Evolutionary conservation across 2,888 invertebrate species (phyloP).

Genomic region (Pachycephus smyrnensis): DNA sequence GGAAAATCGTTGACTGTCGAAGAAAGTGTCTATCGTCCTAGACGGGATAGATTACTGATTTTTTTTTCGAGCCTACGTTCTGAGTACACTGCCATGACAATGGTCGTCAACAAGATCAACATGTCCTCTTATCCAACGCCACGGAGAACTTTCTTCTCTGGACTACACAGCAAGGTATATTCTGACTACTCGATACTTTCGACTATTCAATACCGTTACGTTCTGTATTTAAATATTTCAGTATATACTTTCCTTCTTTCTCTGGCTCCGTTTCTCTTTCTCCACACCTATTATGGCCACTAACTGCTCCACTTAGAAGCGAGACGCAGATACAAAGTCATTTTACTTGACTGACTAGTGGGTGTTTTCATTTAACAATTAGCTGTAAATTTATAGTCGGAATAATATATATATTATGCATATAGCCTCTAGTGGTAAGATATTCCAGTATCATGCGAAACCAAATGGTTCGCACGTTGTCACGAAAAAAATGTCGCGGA

Average conservation of each 20-base stretch:
- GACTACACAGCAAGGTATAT: slow-evolving; percentile 57
- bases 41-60: neutral
- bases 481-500: neutral
- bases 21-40: neutral
- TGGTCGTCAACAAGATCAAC: slow-evolving; percentile 65
- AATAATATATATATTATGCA: neutral
- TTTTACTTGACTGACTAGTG: too few species aligned
- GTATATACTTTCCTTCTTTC: neutral
- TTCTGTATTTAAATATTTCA: neutral
- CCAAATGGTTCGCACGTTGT: neutral
- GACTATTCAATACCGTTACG: neutral
- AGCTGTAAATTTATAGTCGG: neutral
- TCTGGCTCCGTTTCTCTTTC: neutral
- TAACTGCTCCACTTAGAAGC: too few species aligned
- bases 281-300: neutral
- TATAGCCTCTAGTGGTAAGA: neutral
- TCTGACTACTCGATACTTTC: neutral
- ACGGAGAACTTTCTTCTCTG: slow-evolving; percentile 58
- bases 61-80: neutral
- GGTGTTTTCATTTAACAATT: slow-evolving; percentile 4
- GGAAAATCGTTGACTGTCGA: slow-evolving; percentile 15
- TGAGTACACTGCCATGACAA: slow-evolving; percentile 43
- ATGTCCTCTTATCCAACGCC: slow-evolving; percentile 62
- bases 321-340: too few species aligned
- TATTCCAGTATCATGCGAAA: neutral